Evolutionary conservation across 2,888 invertebrate genomes (phyloP), one percentile per base, ranked within the genome.

Genomic region (Halictus quadricinctus): DNA sequence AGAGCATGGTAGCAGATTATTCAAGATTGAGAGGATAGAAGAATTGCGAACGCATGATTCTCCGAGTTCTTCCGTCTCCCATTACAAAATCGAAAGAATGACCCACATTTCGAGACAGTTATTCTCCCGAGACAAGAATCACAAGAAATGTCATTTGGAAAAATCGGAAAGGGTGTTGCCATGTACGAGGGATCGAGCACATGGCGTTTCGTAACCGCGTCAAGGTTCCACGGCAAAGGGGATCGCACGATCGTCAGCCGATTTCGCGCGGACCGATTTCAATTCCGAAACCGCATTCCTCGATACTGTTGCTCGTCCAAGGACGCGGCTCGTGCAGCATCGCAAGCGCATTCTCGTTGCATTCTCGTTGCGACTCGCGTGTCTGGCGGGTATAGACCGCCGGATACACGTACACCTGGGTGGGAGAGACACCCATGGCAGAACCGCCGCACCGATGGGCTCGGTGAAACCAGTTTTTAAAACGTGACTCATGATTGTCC

Each of bases 271-370:
- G 72, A 72, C 72, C 15, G 72, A 48, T 69, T 69, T 72, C 72
- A 72, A 72, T 72, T 29, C 25, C 46, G 29, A 89, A 91, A 91
- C 91, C 89, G 88, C 90, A 90, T 91, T 83, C 64, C 43, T 29
- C 75, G 75, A 60, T 60, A 29, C 73, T 41, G 36, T 74, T 74
- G 73, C 60, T 60, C 25, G 43, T 25, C 18, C 58, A n/a, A 25
- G 64, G 76, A 25, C 46, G 64, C 13, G 21, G 29, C 25, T 76
- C 25, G 46, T 15, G 70, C 70, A n/a, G 43, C 46, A 41, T 75
- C 74, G 79, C 77, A 75, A 50, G 21, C 60, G 25, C 54, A 54
- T 54, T 54, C 54, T 54, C 54, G 25, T 60, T 76, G 66, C 76
- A 54, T 66, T 76, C 69, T 66, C 69, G 41, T 69, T 41, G 69